These are phyloP conservation scores for Peromyscus melanophrys DNA, from an alignment of 2,797 vertebrate genomes.

Conservation along the genomic window DNA sequence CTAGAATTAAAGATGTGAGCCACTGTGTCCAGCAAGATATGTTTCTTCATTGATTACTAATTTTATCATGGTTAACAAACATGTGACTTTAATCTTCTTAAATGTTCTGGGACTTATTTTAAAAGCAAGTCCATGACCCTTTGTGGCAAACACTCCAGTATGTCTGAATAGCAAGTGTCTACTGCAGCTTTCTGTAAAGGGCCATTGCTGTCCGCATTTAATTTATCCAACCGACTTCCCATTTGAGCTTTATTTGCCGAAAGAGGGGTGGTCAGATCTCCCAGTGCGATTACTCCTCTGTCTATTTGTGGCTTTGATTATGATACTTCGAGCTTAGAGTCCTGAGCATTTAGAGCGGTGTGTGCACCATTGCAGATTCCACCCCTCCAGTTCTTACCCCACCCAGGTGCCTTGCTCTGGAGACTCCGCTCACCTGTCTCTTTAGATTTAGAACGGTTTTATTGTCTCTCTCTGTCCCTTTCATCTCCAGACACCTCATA, in stretches of 20 bases:
- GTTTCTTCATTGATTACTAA: background rate
- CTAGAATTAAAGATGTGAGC: background rate
- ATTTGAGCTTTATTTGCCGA: background rate
- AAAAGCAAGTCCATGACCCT: background rate
- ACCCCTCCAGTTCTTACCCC: too few relatives aligned
- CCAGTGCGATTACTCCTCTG: accelerated
- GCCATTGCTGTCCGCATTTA: background rate
- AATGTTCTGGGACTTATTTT: background rate
- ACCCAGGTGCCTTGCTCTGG: background rate
- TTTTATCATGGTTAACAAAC: background rate
- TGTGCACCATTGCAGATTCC: background rate
- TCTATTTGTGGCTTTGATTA: background rate
- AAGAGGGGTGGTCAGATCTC: background rate
- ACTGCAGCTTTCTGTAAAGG: background rate
- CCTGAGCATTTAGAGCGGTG: background rate
- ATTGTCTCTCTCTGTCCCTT: background rate
- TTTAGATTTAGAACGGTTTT: background rate
- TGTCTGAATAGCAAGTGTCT: too few relatives aligned
- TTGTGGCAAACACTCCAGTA: background rate
- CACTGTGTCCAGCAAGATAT: background rate
- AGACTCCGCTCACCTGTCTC: background rate
- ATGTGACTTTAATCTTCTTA: background rate
- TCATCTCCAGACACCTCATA: background rate
- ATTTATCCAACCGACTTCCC: background rate
- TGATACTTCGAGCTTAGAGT: background rate